These are phyloP conservation scores for Anguilla rostrata DNA, from an alignment of 2,113 vertebrate species.

Conservation along the genomic window DNA sequence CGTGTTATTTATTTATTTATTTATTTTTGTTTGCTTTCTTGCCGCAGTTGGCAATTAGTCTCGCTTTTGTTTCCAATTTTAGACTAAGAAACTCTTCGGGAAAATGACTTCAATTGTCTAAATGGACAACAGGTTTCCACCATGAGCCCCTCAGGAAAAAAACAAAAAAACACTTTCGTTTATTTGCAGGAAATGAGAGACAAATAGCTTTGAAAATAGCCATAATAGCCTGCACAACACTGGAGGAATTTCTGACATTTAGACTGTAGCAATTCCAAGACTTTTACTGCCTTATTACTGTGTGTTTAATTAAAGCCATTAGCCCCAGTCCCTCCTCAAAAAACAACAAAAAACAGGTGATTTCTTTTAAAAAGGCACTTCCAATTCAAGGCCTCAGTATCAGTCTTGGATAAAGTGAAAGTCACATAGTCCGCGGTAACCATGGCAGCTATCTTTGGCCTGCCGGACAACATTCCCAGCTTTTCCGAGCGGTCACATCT, in stretches of 20 bases:
- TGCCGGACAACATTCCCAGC: background rate
- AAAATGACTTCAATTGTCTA: background rate
- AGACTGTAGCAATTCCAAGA: background rate
- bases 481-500: background rate
- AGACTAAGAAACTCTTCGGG: background rate
- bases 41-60: background rate
- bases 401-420: background rate
- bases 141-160: background rate
- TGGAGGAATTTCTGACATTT: background rate
- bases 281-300: background rate
- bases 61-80: slow-evolving; percentile 7
- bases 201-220: slow-evolving; percentile 4
- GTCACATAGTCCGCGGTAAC: background rate
- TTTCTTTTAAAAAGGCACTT: background rate
- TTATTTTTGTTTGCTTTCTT: background rate
- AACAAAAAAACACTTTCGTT: background rate
- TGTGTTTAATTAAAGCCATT: background rate
- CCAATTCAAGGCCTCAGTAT: background rate
- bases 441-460: background rate
- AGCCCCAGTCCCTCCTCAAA: background rate
- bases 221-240: background rate
- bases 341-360: background rate
- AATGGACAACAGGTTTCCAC: background rate
- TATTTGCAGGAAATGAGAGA: slow-evolving; percentile 11
- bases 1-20: background rate